Conservation (phyloP, 2,113 vertebrate species). For the Hassar affinis region DNA sequence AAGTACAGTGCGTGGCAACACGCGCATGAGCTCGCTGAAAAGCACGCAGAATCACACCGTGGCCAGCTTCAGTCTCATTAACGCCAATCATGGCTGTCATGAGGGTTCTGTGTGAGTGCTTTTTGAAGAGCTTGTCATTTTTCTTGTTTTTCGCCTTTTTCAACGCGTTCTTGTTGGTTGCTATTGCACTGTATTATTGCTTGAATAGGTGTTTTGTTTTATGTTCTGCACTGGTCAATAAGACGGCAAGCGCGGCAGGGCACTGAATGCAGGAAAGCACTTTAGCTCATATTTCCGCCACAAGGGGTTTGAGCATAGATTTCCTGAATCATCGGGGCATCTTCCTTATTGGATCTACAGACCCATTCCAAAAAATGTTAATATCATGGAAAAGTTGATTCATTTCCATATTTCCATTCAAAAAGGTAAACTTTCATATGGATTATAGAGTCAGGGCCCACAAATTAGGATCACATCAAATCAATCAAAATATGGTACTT, state of each 20-base stretch:
- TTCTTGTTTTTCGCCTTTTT: not conserved
- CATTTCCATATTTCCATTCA: no score
- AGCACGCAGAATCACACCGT: slow-evolving; percentile 82
- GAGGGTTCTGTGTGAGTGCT: slow-evolving; percentile 70
- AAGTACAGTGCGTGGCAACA: slow-evolving; percentile 76
- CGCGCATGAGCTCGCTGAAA: slow-evolving; percentile 83
- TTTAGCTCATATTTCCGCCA: not conserved
- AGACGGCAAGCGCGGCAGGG: not conserved
- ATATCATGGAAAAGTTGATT: no score
- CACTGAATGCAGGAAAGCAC: not conserved
- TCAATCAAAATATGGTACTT: no score
- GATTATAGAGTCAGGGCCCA: no score
- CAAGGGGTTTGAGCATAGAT: not conserved
- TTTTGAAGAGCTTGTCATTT: not conserved
- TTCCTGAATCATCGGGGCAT: not conserved
- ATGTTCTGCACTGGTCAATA: not conserved
- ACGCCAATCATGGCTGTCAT: slow-evolving; percentile 75
- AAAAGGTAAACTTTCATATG: no score
- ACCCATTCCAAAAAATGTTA: no score
- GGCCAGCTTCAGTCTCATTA: slow-evolving; percentile 82
- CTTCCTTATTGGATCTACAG: not conserved
- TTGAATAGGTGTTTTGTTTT: not conserved
- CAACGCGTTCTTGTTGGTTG: not conserved
- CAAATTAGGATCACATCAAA: no score
- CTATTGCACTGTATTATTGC: not conserved